phyloP scores from a whole-genome alignment of 1,140 invertebrate species.

The Melipona quadrifasciata region DNA sequence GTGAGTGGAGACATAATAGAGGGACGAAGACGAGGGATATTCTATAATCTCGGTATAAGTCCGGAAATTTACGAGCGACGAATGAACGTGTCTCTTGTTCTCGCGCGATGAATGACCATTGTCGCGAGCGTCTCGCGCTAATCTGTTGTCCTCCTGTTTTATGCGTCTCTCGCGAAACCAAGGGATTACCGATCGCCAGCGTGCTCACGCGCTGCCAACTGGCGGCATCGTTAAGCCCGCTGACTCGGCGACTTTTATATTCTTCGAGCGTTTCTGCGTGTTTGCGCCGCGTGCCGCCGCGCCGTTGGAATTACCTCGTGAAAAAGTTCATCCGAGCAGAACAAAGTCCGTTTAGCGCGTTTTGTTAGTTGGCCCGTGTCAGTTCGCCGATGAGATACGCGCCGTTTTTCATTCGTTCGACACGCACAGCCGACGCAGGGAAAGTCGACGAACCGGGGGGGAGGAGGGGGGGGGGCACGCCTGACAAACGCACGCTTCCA shows the following conservation, averaged over 20 bases:
- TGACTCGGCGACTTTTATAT: conserved; percentile 60
- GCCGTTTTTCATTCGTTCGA: conserved; percentile 24
- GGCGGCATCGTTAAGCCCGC: conserved; percentile 59
- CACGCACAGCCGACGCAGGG: not conserved
- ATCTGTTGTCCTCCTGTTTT: conserved; percentile 54
- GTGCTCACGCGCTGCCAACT: conserved; percentile 3
- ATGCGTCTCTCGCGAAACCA: conserved; percentile 35
- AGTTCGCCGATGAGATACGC: conserved; percentile 27
- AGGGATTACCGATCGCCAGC: conserved; percentile 49
- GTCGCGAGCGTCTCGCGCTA: conserved; percentile 30
- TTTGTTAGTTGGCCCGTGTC: conserved; percentile 41
- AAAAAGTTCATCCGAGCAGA: conserved; percentile 32
- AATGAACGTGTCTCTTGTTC: conserved; percentile 16
- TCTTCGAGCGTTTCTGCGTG: conserved; percentile 38
- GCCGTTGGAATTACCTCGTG: conserved; percentile 46
- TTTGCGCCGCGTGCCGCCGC: conserved; percentile 8
- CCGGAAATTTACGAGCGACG: conserved; percentile 6
- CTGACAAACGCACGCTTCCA: not conserved
- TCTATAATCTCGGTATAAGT: not conserved
- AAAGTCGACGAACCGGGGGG: not conserved
- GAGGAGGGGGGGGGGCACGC: too few relatives aligned
- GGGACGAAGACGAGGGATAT: not conserved
- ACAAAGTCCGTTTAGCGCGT: conserved; percentile 29
- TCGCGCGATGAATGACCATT: conserved; percentile 27
- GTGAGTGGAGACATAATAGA: not conserved